Evolutionary conservation across 2,888 invertebrate species (phyloP).

Genomic region (Eremobia ochroleuca): DNA sequence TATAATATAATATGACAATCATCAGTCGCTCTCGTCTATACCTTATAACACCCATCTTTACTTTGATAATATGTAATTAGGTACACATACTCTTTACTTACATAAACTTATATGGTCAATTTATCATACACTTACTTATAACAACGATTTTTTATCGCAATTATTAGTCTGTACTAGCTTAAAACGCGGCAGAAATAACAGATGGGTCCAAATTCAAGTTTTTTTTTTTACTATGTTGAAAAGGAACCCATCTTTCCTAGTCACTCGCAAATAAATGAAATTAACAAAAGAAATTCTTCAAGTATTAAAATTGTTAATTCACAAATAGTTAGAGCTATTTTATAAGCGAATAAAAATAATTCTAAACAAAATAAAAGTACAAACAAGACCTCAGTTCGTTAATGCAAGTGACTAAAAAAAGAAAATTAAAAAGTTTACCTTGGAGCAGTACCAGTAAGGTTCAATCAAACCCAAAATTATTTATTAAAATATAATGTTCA

Average conservation of each 20-base stretch:
- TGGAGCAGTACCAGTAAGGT: slow-evolving; percentile 46
- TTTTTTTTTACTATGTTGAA: slow-evolving; percentile 29
- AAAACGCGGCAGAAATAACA: slow-evolving; percentile 25
- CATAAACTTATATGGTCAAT: slow-evolving; percentile 63
- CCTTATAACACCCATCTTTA: slow-evolving; percentile 65
- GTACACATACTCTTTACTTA: slow-evolving; percentile 68
- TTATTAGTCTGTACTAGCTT: slow-evolving; percentile 39
- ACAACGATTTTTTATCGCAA: slow-evolving; percentile 47
- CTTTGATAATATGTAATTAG: slow-evolving; percentile 71
- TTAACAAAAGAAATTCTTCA: slow-evolving; percentile 33
- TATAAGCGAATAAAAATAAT: slow-evolving; percentile 22
- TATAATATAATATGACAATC: slow-evolving; percentile 73
- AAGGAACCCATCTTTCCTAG: slow-evolving; percentile 34
- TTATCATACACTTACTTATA: slow-evolving; percentile 59
- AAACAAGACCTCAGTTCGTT: slow-evolving; percentile 34
- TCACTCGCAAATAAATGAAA: slow-evolving; percentile 59
- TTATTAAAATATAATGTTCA: slow-evolving; percentile 66
- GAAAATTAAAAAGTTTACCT: slow-evolving; percentile 27
- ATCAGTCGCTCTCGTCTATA: slow-evolving; percentile 72
- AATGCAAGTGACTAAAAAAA: slow-evolving; percentile 57
- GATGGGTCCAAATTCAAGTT: slow-evolving; percentile 41
- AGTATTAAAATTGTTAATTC: slow-evolving; percentile 26
- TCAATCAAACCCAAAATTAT: slow-evolving; percentile 57
- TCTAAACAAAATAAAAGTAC: slow-evolving; percentile 26
- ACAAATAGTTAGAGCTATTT: slow-evolving; percentile 1